phyloP scores from a whole-genome alignment of 2,888 invertebrate genomes.

The Nebria salina region DNA sequence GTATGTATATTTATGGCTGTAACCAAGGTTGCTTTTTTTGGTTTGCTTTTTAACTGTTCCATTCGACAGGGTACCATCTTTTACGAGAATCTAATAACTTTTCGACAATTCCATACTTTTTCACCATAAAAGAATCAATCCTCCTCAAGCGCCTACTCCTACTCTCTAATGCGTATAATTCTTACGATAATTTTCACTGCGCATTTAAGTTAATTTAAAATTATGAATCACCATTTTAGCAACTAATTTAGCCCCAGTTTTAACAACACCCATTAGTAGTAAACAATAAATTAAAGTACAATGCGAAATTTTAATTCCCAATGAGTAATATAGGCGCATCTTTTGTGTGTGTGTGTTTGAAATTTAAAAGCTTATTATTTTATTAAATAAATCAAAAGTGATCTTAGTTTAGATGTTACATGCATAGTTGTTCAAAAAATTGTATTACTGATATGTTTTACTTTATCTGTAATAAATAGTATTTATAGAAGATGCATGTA shows the following conservation, averaged over 20 bases:
- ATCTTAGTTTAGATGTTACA: too few relatives aligned
- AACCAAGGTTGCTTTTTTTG: too few relatives aligned
- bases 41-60: too few relatives aligned
- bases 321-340: neutral
- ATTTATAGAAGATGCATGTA: neutral
- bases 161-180: neutral
- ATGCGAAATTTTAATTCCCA: neutral
- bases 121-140: too few relatives aligned
- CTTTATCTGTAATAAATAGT: neutral
- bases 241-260: neutral
- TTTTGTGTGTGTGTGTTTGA: neutral
- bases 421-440: neutral
- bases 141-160: too few relatives aligned
- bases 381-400: too few relatives aligned
- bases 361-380: too few relatives aligned
- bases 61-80: too few relatives aligned
- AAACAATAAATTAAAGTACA: neutral
- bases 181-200: neutral
- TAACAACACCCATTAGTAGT: neutral
- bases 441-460: neutral
- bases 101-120: neutral
- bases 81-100: neutral
- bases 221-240: neutral
- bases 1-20: too few relatives aligned
- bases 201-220: neutral